These are phyloP conservation scores for Drosophila demipolita DNA, from an alignment of 2,888 invertebrate genomes.

Conservation along the genomic window DNA sequence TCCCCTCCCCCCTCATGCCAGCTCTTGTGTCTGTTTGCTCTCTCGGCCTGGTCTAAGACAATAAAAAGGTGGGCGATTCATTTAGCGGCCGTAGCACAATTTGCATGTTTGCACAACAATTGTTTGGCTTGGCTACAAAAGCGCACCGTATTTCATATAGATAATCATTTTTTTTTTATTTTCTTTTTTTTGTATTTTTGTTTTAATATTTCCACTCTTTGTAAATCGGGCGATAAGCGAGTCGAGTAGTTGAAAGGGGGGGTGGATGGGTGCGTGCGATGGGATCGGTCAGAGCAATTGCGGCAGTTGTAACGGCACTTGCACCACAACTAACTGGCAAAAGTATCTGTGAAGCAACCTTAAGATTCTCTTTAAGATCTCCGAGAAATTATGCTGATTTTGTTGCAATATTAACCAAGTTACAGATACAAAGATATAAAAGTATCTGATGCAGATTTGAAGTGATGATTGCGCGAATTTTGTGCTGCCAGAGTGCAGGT, in stretches of 20 bases:
- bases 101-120: conserved; percentile 82
- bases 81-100: conserved; percentile 72
- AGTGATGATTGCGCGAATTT: background rate
- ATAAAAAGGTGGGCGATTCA: conserved; percentile 75
- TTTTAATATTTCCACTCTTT: conserved; percentile 27
- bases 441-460: conserved; percentile 1
- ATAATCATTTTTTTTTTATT: conserved; percentile 56
- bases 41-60: conserved; percentile 56
- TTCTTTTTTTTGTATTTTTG: conserved; percentile 13
- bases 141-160: conserved; percentile 73
- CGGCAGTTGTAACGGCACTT: conserved; percentile 35
- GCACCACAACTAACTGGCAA: conserved; percentile 5
- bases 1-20: background rate
- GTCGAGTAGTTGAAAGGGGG: conserved; percentile 7
- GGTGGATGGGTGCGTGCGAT: conserved; percentile 1
- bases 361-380: background rate
- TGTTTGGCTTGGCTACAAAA: conserved; percentile 71
- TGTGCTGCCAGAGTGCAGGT: too few species aligned
- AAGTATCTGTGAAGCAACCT: conserved; percentile 16
- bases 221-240: conserved; percentile 70
- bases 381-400: conserved; percentile 18
- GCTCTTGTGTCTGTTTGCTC: conserved; percentile 2
- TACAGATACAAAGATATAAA: background rate
- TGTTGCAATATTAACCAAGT: background rate
- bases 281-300: conserved; percentile 13